These are phyloP conservation scores for Erinaceus europaeus DNA, from an alignment of 2,113 vertebrate species.

Conservation along the genomic window DNA sequence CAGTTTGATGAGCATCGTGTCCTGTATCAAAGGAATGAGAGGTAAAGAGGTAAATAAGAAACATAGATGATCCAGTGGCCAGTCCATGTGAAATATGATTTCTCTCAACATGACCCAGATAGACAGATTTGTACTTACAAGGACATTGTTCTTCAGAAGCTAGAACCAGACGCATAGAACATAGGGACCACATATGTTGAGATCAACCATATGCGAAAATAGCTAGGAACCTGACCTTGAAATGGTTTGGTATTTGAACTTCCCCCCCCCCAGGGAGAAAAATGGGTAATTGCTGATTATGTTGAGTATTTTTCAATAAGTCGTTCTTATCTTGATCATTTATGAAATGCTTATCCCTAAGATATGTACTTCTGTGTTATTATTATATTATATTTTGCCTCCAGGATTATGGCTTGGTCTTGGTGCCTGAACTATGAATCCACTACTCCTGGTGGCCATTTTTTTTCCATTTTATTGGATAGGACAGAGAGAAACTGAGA, in stretches of 20 bases:
- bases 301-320: not conserved
- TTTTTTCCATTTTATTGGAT: too few relatives aligned
- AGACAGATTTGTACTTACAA: not conserved
- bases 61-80: not conserved
- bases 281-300: not conserved
- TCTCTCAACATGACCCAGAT: not conserved
- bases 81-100: not conserved
- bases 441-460: too few relatives aligned
- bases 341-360: not conserved
- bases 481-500: too few relatives aligned
- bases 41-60: not conserved
- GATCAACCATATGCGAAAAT: not conserved
- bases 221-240: not conserved
- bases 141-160: not conserved
- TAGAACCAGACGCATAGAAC: not conserved
- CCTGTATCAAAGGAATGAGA: not conserved
- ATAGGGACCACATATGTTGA: not conserved
- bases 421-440: too few relatives aligned
- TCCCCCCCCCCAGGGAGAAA: not conserved
- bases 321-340: not conserved
- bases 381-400: too few relatives aligned
- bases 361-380: too few relatives aligned
- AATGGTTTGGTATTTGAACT: not conserved
- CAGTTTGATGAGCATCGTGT: not conserved
- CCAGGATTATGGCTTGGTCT: too few relatives aligned